Evolutionary conservation across 2,797 vertebrate species (phyloP), one percentile per base, ranked within the genome.

Genomic region (Muraenolepis orangiensis): DNA sequence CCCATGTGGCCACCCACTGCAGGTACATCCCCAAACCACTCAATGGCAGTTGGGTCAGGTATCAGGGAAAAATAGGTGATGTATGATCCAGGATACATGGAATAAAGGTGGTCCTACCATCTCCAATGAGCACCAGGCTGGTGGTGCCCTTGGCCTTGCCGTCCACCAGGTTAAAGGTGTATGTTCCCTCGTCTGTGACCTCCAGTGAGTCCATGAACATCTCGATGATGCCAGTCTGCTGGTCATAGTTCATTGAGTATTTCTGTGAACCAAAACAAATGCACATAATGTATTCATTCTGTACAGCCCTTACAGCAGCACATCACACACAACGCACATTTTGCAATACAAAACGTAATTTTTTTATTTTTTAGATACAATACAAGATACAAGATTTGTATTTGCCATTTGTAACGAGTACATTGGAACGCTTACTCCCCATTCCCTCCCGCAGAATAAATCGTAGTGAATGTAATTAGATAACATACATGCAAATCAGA

Each of bases 151-250:
- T 97, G 66, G 96, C 97, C 90, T 96, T 99, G 77, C 98, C 97
- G 80, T 99, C 98, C 73, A 98, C 95, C 78, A 99, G 91, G 84
- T 98, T 95, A 85, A 99, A 98, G 42, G 97, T 98, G 69, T 96
- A 99, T 0, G 97, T 98, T 76, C 98, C 98, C 89, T 99, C 98
- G 82, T 99, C 97, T 0, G 93, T 95, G 71, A 97, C 93, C 82
- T 96, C 95, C 66, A 99, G 91, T 61, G 92, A 96, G 81, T 99
- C 97, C 97, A 99, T 98, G 84, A 95, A 95, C 96, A 99, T 96
- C 88, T 99, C 97, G 77, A 99, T 91, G 78, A 99, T 93, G 32
- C 98, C 96, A 0, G 94, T 95, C 76, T 91, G 94, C 77, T 91
- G 92, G 89, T 99, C 94, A 66, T 98, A 91, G 73, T 94, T 94